These are phyloP conservation scores for Pygocentrus nattereri DNA, from an alignment of 2,797 vertebrate genomes.

Conservation along the genomic window DNA sequence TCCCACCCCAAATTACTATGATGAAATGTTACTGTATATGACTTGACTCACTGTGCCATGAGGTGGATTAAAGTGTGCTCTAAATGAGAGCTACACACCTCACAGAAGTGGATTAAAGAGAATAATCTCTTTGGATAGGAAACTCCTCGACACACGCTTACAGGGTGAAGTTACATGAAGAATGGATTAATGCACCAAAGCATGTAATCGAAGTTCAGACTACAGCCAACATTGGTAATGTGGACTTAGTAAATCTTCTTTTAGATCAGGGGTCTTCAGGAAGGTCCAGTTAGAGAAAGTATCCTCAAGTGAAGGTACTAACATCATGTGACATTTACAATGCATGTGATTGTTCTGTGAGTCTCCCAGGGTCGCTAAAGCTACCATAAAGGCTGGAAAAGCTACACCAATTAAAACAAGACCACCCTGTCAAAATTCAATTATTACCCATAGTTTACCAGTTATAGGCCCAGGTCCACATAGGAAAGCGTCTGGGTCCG, in stretches of 20 bases:
- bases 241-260: background rate
- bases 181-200: constrained; percentile 28
- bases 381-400: too few relatives aligned
- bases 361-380: too few relatives aligned
- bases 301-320: too few relatives aligned
- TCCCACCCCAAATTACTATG: background rate
- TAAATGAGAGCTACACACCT: background rate
- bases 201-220: constrained; percentile 30
- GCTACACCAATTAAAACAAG: too few relatives aligned
- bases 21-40: background rate
- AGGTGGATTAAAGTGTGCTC: constrained; percentile 16
- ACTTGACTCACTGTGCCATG: background rate
- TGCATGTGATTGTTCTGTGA: too few relatives aligned
- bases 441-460: too few relatives aligned
- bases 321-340: too few relatives aligned
- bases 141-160: background rate
- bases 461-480: too few relatives aligned
- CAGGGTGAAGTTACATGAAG: background rate
- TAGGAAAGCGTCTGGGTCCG: too few relatives aligned
- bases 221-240: background rate
- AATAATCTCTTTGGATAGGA: constrained; percentile 21
- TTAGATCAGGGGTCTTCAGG: too few relatives aligned
- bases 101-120: constrained; percentile 26
- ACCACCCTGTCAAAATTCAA: too few relatives aligned
- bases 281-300: too few relatives aligned